Evolutionary conservation across 1,140 invertebrate species (phyloP).

Genomic region (Notospermus geniculatus): DNA sequence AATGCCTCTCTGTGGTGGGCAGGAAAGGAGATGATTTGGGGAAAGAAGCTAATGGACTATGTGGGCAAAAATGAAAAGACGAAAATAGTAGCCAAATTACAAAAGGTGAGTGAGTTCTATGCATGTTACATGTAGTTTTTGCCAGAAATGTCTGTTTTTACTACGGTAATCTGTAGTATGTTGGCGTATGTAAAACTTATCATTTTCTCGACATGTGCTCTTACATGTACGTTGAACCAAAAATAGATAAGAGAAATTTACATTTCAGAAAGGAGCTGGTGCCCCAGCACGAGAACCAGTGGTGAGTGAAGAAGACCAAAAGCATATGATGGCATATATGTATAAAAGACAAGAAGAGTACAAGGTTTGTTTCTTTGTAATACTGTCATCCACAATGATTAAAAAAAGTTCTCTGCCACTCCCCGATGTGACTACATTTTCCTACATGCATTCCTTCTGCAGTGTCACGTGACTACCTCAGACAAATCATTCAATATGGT

Average conservation of each 20-base stretch:
- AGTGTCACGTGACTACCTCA: too few species aligned
- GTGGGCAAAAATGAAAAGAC: constrained; percentile 88
- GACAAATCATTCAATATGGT: too few species aligned
- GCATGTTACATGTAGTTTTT: too few species aligned
- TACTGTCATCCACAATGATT: too few species aligned
- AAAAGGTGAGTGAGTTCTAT: constrained; percentile 46
- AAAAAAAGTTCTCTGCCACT: too few species aligned
- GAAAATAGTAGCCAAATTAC: constrained; percentile 68
- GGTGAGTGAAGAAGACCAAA: constrained; percentile 79
- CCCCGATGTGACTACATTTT: too few species aligned
- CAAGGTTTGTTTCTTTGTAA: constrained; percentile 74
- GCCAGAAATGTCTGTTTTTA: too few species aligned
- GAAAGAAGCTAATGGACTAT: constrained; percentile 70
- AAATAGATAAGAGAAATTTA: not conserved
- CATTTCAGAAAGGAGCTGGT: constrained; percentile 66
- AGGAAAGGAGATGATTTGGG: constrained; percentile 75
- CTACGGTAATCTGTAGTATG: too few species aligned
- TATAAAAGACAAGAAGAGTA: constrained; percentile 81
- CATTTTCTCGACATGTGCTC: too few species aligned
- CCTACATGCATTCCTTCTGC: too few species aligned
- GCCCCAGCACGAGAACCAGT: constrained; percentile 86
- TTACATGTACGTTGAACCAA: too few species aligned
- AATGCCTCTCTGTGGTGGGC: constrained; percentile 81
- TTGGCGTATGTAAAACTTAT: too few species aligned
- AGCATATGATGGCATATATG: constrained; percentile 83